These are phyloP conservation scores for Syrista parreyssii DNA, from an alignment of 2,888 invertebrate species.

Conservation along the genomic window DNA sequence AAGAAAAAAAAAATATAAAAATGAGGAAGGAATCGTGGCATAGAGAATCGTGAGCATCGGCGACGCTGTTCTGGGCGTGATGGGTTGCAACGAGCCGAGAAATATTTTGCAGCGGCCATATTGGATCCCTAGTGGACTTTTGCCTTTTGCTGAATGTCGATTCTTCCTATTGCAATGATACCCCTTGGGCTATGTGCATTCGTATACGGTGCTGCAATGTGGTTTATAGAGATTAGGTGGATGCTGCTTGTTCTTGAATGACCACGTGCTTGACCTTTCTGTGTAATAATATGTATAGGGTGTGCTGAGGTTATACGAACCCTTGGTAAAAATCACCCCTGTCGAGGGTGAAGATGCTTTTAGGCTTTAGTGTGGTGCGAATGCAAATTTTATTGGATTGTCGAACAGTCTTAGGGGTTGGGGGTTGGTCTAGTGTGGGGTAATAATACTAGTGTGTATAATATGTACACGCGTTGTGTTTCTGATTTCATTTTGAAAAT, in stretches of 20 bases:
- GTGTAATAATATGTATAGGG: too few species aligned
- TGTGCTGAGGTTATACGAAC: too few species aligned
- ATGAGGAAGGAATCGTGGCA: not conserved
- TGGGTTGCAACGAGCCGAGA: constrained; percentile 52
- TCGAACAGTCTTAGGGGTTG: not conserved
- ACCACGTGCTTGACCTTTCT: too few species aligned
- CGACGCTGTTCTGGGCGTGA: constrained; percentile 38
- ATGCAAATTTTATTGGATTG: not conserved
- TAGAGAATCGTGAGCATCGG: constrained; percentile 4
- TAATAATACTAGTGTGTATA: too few species aligned
- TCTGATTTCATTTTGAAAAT: too few species aligned
- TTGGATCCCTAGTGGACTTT: constrained; percentile 35
- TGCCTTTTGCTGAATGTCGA: constrained; percentile 27
- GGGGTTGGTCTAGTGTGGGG: too few species aligned
- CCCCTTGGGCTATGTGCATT: constrained; percentile 14
- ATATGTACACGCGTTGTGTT: too few species aligned
- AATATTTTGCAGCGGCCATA: constrained; percentile 55
- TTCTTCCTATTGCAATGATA: constrained; percentile 50
- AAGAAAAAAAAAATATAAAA: constrained; percentile 14
- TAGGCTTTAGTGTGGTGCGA: too few species aligned
- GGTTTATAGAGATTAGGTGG: not conserved
- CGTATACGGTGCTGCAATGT: not conserved
- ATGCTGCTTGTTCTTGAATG: too few species aligned
- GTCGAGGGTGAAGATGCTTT: too few species aligned
- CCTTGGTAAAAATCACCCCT: too few species aligned